These are phyloP conservation scores for Synergus umbraculus DNA, from an alignment of 2,888 invertebrate genomes.

Conservation along the genomic window DNA sequence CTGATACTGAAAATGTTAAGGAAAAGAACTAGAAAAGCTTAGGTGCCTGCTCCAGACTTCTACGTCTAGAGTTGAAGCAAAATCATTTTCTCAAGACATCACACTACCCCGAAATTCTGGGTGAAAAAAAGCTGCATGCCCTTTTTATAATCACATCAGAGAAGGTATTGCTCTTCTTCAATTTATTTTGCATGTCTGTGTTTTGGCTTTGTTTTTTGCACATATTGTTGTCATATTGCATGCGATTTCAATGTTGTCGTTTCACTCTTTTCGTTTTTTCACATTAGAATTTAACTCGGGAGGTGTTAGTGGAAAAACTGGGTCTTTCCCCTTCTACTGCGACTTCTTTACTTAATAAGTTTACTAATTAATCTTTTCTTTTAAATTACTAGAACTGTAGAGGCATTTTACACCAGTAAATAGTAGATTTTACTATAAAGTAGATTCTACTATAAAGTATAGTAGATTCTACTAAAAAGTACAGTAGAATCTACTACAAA, in stretches of 20 bases:
- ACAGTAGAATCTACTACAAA: too few relatives aligned
- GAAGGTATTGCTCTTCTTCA: background rate
- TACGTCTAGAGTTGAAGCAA: background rate
- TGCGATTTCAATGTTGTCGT: background rate
- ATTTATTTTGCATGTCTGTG: background rate
- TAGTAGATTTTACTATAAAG: too few relatives aligned
- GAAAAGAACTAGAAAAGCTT: background rate
- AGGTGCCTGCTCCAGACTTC: background rate
- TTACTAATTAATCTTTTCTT: background rate
- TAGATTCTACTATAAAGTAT: too few relatives aligned
- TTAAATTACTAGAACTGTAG: background rate
- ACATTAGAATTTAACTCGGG: constrained; percentile 51
- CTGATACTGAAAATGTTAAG: constrained; percentile 37
- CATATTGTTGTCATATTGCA: background rate
- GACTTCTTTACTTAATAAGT: background rate
- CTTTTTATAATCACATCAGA: background rate
- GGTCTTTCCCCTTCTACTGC: background rate
- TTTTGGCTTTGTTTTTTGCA: background rate
- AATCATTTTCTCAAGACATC: background rate
- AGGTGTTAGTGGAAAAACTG: constrained; percentile 62
- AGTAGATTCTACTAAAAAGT: too few relatives aligned
- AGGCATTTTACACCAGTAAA: too few relatives aligned
- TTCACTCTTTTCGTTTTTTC: background rate
- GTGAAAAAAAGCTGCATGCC: background rate
- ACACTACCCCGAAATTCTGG: background rate